Percentiles rank a stretch among this genome's conserved stretches.
Evolutionary conservation across 2,113 vertebrate genomes (phyloP).

Genomic region (Lophotis ruficrista): DNA sequence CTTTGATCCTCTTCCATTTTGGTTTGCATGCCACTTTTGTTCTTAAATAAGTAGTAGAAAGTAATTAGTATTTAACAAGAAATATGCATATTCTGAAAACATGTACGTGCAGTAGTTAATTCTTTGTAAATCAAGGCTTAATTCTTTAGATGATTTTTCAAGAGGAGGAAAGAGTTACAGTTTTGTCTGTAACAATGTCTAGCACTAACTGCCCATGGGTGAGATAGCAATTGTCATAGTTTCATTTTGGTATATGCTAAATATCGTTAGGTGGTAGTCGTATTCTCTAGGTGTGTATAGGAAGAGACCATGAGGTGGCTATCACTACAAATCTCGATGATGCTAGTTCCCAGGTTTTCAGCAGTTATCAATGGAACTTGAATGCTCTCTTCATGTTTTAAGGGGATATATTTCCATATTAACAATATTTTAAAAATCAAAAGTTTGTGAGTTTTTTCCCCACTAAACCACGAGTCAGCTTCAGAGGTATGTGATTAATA

Average conservation of each 20-base stretch:
- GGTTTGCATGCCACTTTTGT: neutral
- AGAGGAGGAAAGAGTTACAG: neutral
- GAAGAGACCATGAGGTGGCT: neutral
- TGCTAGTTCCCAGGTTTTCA: neutral
- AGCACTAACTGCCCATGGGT: neutral
- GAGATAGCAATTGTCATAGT: neutral
- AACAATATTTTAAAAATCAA: neutral
- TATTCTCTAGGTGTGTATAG: neutral
- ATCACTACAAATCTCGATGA: rapidly evolving
- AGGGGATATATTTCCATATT: neutral
- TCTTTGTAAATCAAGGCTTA: neutral
- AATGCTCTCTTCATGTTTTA: neutral
- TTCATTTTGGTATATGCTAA: neutral
- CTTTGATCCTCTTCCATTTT: conserved; percentile 42
- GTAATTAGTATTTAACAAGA: neutral
- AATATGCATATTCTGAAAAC: neutral
- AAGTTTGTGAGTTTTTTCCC: neutral
- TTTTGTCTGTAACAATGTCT: neutral
- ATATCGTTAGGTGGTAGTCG: rapidly evolving
- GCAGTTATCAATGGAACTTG: neutral
- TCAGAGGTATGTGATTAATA: neutral
- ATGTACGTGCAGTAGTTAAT: neutral
- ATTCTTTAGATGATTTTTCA: neutral
- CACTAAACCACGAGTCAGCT: neutral
- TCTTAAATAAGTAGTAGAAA: conserved; percentile 7